Percentiles rank a stretch among this genome's conserved stretches.
Conservation (phyloP, 2,888 invertebrate species). For the Mimachlamys varia region DNA sequence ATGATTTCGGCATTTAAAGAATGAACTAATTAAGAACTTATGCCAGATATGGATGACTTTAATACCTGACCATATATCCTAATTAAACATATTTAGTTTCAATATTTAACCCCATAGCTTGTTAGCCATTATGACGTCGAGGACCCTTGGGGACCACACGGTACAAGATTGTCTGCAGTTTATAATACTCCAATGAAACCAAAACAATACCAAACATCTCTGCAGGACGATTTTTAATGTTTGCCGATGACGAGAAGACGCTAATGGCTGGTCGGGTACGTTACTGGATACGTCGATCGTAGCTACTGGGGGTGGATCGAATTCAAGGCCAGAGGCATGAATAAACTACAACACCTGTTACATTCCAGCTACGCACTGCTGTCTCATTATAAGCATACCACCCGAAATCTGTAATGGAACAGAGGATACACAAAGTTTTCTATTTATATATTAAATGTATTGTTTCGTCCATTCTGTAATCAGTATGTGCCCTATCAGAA, state of each 20-base stretch:
- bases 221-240: not conserved
- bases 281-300: not conserved
- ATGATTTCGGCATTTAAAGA: not conserved
- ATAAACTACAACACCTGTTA: not conserved
- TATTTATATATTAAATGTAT: not conserved
- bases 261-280: not conserved
- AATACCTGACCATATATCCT: not conserved
- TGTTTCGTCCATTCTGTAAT: not conserved
- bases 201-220: not conserved
- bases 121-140: not conserved
- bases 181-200: not conserved
- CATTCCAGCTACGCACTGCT: not conserved
- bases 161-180: not conserved
- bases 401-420: not conserved
- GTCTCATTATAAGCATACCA: not conserved
- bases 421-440: not conserved
- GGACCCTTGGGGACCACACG: not conserved
- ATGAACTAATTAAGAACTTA: not conserved
- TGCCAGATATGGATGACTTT: not conserved
- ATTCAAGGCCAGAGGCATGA: not conserved
- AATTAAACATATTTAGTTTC: conserved; percentile 31
- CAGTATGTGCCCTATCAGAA: not conserved
- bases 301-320: conserved; percentile 6
- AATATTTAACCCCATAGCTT: not conserved
- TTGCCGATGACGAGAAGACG: not conserved